Evolutionary conservation across 1,140 invertebrate genomes (phyloP).

Genomic region (Asbolus verrucosus): DNA sequence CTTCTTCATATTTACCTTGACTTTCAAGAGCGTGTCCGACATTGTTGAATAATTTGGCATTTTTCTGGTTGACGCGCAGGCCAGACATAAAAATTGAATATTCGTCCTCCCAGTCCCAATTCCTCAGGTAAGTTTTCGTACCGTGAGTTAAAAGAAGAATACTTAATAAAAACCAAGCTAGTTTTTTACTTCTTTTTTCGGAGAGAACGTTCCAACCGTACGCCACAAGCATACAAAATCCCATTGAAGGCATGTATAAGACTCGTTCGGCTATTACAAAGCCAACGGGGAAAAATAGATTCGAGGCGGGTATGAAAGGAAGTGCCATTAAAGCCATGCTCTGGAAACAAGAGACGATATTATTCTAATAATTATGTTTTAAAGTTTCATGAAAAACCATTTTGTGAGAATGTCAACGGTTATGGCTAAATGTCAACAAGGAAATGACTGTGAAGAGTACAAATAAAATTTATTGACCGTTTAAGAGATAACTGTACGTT

Average conservation of each 20-base stretch:
- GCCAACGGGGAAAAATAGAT: constrained; percentile 97
- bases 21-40: constrained; percentile 95
- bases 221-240: constrained; percentile 93
- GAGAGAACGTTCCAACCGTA: constrained; percentile 75
- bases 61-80: constrained; percentile 89
- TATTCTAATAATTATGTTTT: constrained; percentile 23
- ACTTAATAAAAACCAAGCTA: constrained; percentile 73
- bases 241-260: constrained; percentile 97
- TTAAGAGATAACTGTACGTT: constrained; percentile 1
- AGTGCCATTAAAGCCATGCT: constrained; percentile 87
- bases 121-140: constrained; percentile 86
- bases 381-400: constrained; percentile 1
- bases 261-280: constrained; percentile 97
- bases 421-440: constrained; percentile 41
- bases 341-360: constrained; percentile 68
- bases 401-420: constrained; percentile 39
- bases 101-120: constrained; percentile 93
- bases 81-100: constrained; percentile 94
- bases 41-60: constrained; percentile 97
- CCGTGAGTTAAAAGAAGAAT: constrained; percentile 81
- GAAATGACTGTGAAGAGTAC: constrained; percentile 2
- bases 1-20: constrained; percentile 85
- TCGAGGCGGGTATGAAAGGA: constrained; percentile 95
- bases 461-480: constrained; percentile 32
- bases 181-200: constrained; percentile 70